phyloP scores from a whole-genome alignment of 2,113 vertebrate species.

The Ardeotis arabs region DNA sequence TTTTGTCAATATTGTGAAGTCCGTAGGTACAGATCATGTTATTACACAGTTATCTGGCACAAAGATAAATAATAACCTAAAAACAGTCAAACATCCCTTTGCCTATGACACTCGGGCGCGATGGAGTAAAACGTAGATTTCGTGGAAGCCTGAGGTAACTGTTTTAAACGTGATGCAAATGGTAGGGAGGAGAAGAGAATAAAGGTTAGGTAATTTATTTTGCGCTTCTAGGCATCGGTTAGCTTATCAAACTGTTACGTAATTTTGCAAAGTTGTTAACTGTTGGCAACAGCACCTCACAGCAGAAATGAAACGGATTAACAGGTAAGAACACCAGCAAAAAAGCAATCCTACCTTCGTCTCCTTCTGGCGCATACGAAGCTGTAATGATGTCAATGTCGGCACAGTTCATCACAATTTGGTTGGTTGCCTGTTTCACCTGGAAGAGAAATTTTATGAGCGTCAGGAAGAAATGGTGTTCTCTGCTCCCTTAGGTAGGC shows the following conservation, averaged over 20 bases:
- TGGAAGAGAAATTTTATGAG: conserved; percentile 67
- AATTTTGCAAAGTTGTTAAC: background rate
- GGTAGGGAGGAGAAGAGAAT: accelerated
- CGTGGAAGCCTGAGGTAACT: background rate
- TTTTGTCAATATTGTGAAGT: background rate
- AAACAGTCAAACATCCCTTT: background rate
- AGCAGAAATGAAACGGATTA: accelerated
- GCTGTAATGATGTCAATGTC: conserved; percentile 99
- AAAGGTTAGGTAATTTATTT: background rate
- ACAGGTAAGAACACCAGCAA: background rate
- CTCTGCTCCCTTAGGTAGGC: background rate
- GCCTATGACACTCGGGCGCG: accelerated
- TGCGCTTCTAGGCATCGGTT: background rate
- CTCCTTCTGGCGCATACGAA: conserved; percentile 91
- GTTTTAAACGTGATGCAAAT: background rate
- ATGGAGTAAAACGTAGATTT: accelerated
- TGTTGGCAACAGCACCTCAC: background rate
- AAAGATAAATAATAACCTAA: background rate
- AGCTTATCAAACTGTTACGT: background rate
- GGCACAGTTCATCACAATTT: conserved; percentile 99
- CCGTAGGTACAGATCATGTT: background rate
- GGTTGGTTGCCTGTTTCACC: conserved; percentile 95
- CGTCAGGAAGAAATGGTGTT: background rate
- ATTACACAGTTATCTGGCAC: accelerated
- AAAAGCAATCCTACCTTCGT: conserved; percentile 84